phyloP scores from a whole-genome alignment of 2,888 invertebrate genomes.

The Nomada flava region DNA sequence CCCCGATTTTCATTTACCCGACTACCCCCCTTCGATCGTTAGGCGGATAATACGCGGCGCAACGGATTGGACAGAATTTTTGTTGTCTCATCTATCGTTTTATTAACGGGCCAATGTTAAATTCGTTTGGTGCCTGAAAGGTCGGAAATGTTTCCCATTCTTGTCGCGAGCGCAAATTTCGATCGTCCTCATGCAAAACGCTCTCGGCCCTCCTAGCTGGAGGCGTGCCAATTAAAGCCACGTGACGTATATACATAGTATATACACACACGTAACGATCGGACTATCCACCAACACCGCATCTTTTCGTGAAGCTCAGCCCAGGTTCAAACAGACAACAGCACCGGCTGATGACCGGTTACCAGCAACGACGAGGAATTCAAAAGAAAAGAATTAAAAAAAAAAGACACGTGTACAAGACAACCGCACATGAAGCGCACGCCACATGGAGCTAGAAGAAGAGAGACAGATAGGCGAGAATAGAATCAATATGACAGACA shows the following conservation, averaged over 20 bases:
- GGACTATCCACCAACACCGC: slow-evolving; percentile 54
- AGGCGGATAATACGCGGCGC: slow-evolving; percentile 11
- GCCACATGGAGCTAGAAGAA: slow-evolving; percentile 67
- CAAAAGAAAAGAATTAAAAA: slow-evolving; percentile 34
- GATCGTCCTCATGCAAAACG: slow-evolving; percentile 21
- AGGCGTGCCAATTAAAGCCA: slow-evolving; percentile 41
- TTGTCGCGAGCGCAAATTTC: not conserved
- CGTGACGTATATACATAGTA: slow-evolving; percentile 14
- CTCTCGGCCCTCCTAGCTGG: not conserved
- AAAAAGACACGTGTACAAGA: slow-evolving; percentile 55
- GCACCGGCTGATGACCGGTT: slow-evolving; percentile 59
- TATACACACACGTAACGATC: slow-evolving; percentile 17
- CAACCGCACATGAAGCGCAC: slow-evolving; percentile 69
- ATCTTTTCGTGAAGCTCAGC: slow-evolving; percentile 64
- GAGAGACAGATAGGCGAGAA: slow-evolving; percentile 54
- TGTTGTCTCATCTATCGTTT: no score
- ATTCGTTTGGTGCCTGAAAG: not conserved
- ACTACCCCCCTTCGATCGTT: slow-evolving; percentile 14
- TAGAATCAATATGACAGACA: slow-evolving; percentile 43
- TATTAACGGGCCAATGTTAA: no score
- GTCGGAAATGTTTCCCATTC: not conserved
- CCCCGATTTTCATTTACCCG: not conserved
- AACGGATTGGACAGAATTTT: not conserved
- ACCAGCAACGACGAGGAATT: slow-evolving; percentile 56
- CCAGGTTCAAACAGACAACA: slow-evolving; percentile 52